phyloP scores from a whole-genome alignment of 1,140 invertebrate genomes.

The Drosophila bifasciata region DNA sequence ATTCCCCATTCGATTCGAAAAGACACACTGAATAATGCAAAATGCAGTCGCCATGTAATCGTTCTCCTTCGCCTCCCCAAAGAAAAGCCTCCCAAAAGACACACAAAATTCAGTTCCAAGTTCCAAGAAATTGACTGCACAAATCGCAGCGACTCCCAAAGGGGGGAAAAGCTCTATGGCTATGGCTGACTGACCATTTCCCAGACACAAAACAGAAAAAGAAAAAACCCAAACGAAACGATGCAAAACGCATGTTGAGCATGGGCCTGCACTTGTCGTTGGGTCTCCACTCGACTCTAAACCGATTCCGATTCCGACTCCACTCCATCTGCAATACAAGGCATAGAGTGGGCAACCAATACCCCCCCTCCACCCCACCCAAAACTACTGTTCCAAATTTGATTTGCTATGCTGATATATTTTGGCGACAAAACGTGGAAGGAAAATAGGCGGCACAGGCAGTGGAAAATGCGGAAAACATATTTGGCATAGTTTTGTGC shows the following conservation, averaged over 20 bases:
- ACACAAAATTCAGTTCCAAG: slow-evolving; percentile 77
- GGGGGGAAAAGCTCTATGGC: slow-evolving; percentile 16
- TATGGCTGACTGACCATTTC: slow-evolving; percentile 27
- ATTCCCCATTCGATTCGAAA: slow-evolving; percentile 15
- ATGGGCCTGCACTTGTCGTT: slow-evolving; percentile 67
- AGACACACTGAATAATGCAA: slow-evolving; percentile 7
- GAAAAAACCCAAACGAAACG: slow-evolving; percentile 53
- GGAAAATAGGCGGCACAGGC: slow-evolving; percentile 17
- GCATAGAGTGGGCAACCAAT: not conserved
- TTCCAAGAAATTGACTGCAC: slow-evolving; percentile 79
- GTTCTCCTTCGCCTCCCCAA: slow-evolving; percentile 13
- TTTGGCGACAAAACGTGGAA: slow-evolving; percentile 34
- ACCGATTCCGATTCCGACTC: not conserved
- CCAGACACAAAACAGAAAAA: slow-evolving; percentile 14
- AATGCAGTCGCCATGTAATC: slow-evolving; percentile 49
- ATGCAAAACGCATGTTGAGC: slow-evolving; percentile 75
- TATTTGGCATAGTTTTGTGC: slow-evolving; percentile 72
- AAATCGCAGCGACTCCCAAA: slow-evolving; percentile 35
- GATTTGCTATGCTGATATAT: slow-evolving; percentile 71
- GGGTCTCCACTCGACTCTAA: slow-evolving; percentile 4
- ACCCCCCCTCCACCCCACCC: slow-evolving; percentile 3
- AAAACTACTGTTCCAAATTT: slow-evolving; percentile 83
- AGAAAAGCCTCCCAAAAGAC: slow-evolving; percentile 47
- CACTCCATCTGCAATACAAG: slow-evolving; percentile 3
- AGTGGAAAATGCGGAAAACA: slow-evolving; percentile 74